Percentiles rank a stretch among this genome's conserved stretches.
Evolutionary conservation across 2,888 invertebrate genomes (phyloP).

Genomic region (Spisula solida): DNA sequence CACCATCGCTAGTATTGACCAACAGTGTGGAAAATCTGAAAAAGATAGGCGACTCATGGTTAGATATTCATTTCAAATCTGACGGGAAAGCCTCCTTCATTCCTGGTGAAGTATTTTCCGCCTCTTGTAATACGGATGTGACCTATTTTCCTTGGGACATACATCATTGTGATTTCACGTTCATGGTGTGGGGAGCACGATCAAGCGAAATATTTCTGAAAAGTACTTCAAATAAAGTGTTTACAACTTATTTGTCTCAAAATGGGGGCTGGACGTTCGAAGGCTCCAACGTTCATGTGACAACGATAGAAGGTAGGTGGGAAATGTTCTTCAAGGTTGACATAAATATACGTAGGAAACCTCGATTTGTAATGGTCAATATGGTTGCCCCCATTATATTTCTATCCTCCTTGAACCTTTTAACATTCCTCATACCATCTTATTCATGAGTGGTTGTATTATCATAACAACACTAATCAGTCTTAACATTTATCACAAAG

Average conservation of each 20-base stretch:
- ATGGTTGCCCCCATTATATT: constrained; percentile 71
- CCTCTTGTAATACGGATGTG: constrained; percentile 40
- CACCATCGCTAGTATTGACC: constrained; percentile 56
- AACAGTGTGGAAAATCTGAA: constrained; percentile 39
- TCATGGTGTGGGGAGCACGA: neutral
- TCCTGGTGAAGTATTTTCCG: constrained; percentile 28
- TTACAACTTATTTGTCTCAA: constrained; percentile 41
- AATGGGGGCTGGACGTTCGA: constrained; percentile 69
- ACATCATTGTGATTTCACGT: constrained; percentile 39
- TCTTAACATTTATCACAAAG: constrained; percentile 1
- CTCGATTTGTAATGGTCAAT: constrained; percentile 67
- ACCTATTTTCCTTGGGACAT: constrained; percentile 51
- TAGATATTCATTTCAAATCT: constrained; percentile 4
- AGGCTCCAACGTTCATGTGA: neutral
- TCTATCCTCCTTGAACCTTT: constrained; percentile 61
- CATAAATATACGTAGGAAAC: constrained; percentile 42
- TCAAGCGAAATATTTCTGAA: neutral
- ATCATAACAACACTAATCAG: neutral
- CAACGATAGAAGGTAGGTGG: neutral
- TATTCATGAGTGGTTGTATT: neutral
- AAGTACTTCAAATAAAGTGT: neutral
- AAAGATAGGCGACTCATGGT: constrained; percentile 41
- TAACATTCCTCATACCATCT: constrained; percentile 66
- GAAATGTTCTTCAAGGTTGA: constrained; percentile 45
- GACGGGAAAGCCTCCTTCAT: neutral